A percentile compares a stretch with the other conserved stretches of the same genome.
Evolutionary conservation across 2,797 vertebrate genomes (phyloP).

Genomic region (Aplochiton taeniatus): DNA sequence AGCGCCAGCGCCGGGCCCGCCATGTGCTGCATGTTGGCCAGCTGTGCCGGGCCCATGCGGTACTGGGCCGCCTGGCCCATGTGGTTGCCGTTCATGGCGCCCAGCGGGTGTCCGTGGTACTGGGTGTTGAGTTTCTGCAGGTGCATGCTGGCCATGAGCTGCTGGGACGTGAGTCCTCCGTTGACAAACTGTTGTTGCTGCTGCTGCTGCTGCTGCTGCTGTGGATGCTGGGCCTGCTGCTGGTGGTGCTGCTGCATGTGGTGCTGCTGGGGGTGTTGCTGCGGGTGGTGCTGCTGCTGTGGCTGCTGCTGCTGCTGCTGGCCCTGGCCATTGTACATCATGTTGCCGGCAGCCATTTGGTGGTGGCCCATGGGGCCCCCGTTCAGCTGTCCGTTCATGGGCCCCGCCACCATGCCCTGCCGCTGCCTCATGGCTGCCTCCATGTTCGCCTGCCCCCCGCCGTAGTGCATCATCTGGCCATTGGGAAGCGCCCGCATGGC

Average conservation of each 20-base stretch:
- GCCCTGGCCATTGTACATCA: conserved; percentile 83
- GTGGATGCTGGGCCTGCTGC: conserved; percentile 46
- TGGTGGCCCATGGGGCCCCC: conserved; percentile 84
- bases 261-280: conserved; percentile 45
- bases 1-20: conserved; percentile 80
- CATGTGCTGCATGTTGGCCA: conserved; percentile 84
- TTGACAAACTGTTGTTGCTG: conserved; percentile 78
- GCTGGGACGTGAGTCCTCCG: conserved; percentile 75
- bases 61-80: conserved; percentile 74
- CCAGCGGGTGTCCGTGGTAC: conserved; percentile 86
- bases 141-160: conserved; percentile 93
- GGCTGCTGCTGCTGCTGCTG: conserved; percentile 78
- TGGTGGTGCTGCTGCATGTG: conserved; percentile 65
- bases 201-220: conserved; percentile 47
- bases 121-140: conserved; percentile 91
- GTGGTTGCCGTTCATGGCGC: conserved; percentile 78
- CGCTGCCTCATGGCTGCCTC: conserved; percentile 82
- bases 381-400: conserved; percentile 75
- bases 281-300: conserved; percentile 66
- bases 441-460: conserved; percentile 76
- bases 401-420: conserved; percentile 74
- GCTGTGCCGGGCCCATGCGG: conserved; percentile 77
- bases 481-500: conserved; percentile 73
- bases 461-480: conserved; percentile 87
- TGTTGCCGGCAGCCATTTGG: conserved; percentile 77